Conservation (phyloP, 2,888 invertebrate genomes). For the Tipula lateralis region DNA sequence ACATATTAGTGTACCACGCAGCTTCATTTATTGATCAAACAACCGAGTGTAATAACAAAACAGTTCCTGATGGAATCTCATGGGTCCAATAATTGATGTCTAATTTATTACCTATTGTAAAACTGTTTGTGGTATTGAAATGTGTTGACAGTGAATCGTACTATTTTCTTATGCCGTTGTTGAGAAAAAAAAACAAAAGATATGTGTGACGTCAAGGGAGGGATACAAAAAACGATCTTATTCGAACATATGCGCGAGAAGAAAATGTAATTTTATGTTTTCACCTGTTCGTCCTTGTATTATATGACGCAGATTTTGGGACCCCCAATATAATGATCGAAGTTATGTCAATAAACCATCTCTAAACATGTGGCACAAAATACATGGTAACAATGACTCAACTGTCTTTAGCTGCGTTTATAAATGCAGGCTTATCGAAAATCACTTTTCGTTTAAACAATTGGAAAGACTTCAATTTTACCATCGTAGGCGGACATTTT, state of each 20-base stretch:
- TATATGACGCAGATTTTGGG: not conserved
- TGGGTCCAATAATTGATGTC: not conserved
- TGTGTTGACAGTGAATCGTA: not conserved
- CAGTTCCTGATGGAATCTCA: not conserved
- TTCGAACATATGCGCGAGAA: not conserved
- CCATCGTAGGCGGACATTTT: too few species aligned
- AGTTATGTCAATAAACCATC: too few species aligned
- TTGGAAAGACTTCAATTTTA: too few species aligned
- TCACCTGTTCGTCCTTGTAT: not conserved
- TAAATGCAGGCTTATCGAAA: too few species aligned
- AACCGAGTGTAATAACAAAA: not conserved
- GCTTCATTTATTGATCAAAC: not conserved
- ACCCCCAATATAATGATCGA: too few species aligned
- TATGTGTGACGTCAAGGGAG: not conserved
- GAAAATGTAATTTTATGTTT: not conserved
- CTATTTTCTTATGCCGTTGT: not conserved
- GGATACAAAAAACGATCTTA: not conserved
- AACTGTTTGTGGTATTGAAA: not conserved
- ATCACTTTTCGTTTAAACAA: too few species aligned
- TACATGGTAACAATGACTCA: too few species aligned
- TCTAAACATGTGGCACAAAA: too few species aligned
- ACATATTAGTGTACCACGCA: not conserved
- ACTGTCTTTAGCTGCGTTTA: too few species aligned
- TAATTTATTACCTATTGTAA: constrained; percentile 11
- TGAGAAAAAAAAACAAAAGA: not conserved